Conservation (phyloP, 2,888 invertebrate genomes). For the Empis stercorea region DNA sequence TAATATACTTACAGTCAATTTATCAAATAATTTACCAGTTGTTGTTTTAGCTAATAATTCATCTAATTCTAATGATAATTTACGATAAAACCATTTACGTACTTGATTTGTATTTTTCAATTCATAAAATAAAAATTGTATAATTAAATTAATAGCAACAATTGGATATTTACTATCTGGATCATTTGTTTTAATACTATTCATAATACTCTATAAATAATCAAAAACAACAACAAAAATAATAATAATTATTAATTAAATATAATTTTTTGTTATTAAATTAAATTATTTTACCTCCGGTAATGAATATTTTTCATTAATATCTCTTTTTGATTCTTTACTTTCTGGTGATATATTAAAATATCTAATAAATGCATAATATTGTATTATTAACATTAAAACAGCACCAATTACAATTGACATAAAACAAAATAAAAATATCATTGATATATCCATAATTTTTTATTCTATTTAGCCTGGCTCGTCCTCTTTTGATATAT, state of each 20-base stretch:
- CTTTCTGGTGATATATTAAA: conserved; percentile 34
- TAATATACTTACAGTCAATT: conserved; percentile 55
- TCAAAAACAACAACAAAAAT: no score
- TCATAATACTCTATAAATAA: conserved; percentile 16
- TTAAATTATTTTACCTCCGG: conserved; percentile 37
- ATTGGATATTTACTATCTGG: conserved; percentile 24
- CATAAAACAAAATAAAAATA: conserved; percentile 38
- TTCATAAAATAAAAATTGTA: conserved; percentile 88
- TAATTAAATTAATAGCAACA: conserved; percentile 69
- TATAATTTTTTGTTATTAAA: not conserved
- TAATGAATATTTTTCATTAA: conserved; percentile 38
- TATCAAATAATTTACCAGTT: conserved; percentile 78
- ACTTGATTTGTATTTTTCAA: conserved; percentile 70
- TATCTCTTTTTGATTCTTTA: conserved; percentile 27
- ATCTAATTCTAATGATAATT: conserved; percentile 75
- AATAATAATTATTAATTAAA: not conserved
- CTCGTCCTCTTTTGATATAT: no score
- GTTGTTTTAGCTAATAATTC: conserved; percentile 77
- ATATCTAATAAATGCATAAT: conserved; percentile 40
- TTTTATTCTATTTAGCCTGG: not conserved
- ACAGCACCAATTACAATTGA: conserved; percentile 42
- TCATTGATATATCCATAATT: conserved; percentile 34
- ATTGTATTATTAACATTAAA: conserved; percentile 41
- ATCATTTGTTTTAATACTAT: conserved; percentile 17
- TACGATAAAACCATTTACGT: conserved; percentile 71